phyloP scores from a whole-genome alignment of 2,888 invertebrate genomes.

The Arctia plantaginis region DNA sequence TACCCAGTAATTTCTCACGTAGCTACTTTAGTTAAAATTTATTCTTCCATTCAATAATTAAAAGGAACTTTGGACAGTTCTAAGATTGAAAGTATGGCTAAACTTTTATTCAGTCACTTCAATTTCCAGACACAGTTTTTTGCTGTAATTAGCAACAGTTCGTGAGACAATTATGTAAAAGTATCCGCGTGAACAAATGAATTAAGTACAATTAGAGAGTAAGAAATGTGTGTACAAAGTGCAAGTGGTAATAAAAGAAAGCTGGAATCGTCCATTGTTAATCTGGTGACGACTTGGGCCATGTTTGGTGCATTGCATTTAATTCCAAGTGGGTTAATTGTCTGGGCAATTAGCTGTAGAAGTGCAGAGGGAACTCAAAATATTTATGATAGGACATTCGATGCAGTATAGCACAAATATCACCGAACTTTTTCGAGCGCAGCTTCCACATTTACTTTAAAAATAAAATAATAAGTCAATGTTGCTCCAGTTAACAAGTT shows the following conservation, averaged over 20 bases:
- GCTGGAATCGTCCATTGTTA: conserved; percentile 57
- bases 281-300: conserved; percentile 45
- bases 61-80: background rate
- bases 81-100: conserved; percentile 7
- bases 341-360: conserved; percentile 67
- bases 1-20: background rate
- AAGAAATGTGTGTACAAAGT: conserved; percentile 38
- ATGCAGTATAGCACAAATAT: conserved; percentile 34
- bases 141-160: conserved; percentile 23
- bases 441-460: conserved; percentile 1
- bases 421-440: conserved; percentile 6
- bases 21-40: conserved; percentile 9
- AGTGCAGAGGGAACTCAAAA: conserved; percentile 58
- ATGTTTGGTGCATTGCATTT: conserved; percentile 55
- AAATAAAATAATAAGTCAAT: background rate
- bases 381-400: conserved; percentile 59
- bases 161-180: conserved; percentile 30
- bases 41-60: conserved; percentile 20
- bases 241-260: conserved; percentile 46
- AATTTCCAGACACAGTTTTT: conserved; percentile 4
- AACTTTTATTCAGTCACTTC: conserved; percentile 10
- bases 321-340: conserved; percentile 70
- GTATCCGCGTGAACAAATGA: conserved; percentile 30
- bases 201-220: conserved; percentile 39
- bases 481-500: background rate